Evolutionary conservation across 2,888 invertebrate genomes (phyloP), one percentile per base, ranked within the genome.

Genomic region (Clistopyga incitator): DNA sequence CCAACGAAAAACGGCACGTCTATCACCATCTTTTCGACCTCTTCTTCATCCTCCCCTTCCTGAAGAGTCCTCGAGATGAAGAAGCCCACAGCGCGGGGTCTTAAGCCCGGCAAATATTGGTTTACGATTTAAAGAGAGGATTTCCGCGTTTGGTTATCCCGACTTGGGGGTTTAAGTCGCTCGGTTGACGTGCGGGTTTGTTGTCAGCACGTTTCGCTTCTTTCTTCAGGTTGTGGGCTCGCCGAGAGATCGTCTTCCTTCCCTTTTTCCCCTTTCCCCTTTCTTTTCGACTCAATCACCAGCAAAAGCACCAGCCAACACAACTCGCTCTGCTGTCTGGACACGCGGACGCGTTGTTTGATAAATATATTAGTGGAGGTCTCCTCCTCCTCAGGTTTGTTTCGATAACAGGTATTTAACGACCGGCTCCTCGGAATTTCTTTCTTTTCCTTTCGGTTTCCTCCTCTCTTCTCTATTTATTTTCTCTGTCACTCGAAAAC

Each of bases 331-430:
- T 18, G 50, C 61, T 74, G 74, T 50, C 64, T 29, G 78, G 74
- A 82, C 56, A 85, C 67, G 64, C 72, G 67, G 76, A 76, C 77
- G 74, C 76, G 83, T 77, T 91, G 90, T 91, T 92, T 91, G 90
- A 91, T 91, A 91, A 91, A 91, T 89, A 89, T 89, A 91, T 91
- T 90, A 91, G 88, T 88, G 87, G 85, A 87, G 81, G 71, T 59
- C 85, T 80, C 13, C 56, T 42, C 75, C 56, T 45, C 71, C 75
- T 77, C 67, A 68, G 87, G 88, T 90, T 89, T 90, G 90, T 90
- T 89, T 90, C 87, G 88, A 89, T 89, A 89, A 90, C 88, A 89
- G 89, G 88, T 89, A 90, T 82, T 84, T 80, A 80, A 80, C 85
- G 84, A 81, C 67, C 61, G 72, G 38, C 72, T 76, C 72, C 67